phyloP scores from a whole-genome alignment of 2,797 vertebrate genomes.

The Myoxocephalus aenaeus region DNA sequence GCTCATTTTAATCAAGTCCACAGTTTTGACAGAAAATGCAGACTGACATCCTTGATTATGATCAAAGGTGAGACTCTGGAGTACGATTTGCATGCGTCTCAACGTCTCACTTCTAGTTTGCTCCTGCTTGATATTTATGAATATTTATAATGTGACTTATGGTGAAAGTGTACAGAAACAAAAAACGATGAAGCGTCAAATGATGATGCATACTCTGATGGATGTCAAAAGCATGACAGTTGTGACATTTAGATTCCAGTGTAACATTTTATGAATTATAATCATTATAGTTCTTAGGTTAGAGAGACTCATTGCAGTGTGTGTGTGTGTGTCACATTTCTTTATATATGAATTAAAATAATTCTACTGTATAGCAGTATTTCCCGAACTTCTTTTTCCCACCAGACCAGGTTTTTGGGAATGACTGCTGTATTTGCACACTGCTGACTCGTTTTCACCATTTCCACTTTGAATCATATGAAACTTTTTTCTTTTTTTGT shows the following conservation, averaged over 20 bases:
- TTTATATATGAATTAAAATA: background rate
- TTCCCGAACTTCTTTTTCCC: background rate
- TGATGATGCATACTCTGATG: background rate
- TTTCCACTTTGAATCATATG: background rate
- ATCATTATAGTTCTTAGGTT: background rate
- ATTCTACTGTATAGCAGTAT: background rate
- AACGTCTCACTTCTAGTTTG: background rate
- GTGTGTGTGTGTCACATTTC: no score
- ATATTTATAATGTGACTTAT: background rate
- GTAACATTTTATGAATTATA: background rate
- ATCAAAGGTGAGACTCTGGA: constrained; percentile 18
- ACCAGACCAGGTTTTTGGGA: no score
- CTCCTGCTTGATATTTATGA: background rate
- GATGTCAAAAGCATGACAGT: background rate
- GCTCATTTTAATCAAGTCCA: constrained; percentile 13
- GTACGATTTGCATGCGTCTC: background rate
- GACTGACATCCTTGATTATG: background rate
- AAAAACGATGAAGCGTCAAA: background rate
- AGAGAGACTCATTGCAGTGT: no score
- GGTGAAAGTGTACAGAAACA: background rate
- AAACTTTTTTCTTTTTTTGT: background rate
- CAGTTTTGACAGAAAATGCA: constrained; percentile 17
- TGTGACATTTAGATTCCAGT: background rate
- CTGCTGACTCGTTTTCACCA: background rate
- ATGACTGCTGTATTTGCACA: background rate